Evolutionary conservation across 2,797 vertebrate species (phyloP).

Genomic region (Anomalospiza imberbis): DNA sequence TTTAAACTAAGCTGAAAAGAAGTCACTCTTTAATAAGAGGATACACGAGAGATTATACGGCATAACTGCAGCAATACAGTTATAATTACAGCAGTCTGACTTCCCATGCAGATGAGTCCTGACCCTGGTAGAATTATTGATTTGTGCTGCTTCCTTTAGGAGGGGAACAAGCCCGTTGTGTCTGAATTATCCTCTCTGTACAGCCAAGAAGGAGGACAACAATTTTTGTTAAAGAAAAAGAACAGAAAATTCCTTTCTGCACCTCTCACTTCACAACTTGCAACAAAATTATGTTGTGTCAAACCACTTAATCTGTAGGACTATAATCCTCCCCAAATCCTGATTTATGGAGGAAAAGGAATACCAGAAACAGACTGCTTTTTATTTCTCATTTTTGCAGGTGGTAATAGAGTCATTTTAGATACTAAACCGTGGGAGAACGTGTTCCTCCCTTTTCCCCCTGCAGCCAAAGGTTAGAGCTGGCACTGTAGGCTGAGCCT

Average conservation of each 20-base stretch:
- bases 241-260: neutral
- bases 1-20: conserved; percentile 10
- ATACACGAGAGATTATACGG: neutral
- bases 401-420: neutral
- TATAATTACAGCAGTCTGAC: neutral
- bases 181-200: neutral
- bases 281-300: neutral
- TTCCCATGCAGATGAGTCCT: neutral
- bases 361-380: neutral
- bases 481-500: neutral
- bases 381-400: neutral
- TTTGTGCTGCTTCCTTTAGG: neutral
- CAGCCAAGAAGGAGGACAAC: neutral
- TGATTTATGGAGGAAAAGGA: neutral
- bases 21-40: neutral
- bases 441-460: rapidly evolving
- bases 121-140: neutral
- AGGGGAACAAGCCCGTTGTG: neutral
- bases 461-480: neutral
- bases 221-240: neutral
- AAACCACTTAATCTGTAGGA: neutral
- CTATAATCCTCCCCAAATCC: neutral
- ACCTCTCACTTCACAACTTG: neutral
- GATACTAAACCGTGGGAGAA: neutral
- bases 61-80: neutral